Evolutionary conservation across 2,888 invertebrate genomes (phyloP).

Genomic region (Clitarchus hookeri): DNA sequence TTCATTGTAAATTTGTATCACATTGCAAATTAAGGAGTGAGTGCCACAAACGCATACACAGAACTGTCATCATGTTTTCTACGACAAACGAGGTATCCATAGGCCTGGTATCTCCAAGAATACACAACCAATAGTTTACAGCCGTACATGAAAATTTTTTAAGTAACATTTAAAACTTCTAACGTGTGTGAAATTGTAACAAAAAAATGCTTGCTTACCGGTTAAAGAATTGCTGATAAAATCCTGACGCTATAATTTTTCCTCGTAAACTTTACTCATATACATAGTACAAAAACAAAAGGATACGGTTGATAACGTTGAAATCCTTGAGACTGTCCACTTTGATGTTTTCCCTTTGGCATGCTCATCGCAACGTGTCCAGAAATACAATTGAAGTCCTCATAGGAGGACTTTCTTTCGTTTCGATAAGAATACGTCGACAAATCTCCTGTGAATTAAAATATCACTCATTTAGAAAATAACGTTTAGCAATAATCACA

Average conservation of each 20-base stretch:
- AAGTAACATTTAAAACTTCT: no score
- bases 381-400: constrained; percentile 46
- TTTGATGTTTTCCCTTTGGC: constrained; percentile 46
- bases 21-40: no score
- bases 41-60: no score
- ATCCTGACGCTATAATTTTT: neutral
- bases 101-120: no score
- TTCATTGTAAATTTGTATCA: no score
- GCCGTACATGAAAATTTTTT: no score
- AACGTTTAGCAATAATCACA: constrained; percentile 30
- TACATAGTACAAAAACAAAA: constrained; percentile 27
- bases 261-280: neutral
- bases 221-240: neutral
- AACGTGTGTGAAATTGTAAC: no score
- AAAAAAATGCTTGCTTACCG: neutral
- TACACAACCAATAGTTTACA: no score
- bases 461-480: constrained; percentile 33
- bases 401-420: constrained; percentile 46
- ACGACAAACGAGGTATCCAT: no score
- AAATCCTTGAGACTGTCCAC: constrained; percentile 39
- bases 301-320: constrained; percentile 39
- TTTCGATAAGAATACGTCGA: constrained; percentile 40
- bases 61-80: no score
- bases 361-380: constrained; percentile 48
- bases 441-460: constrained; percentile 41